Evolutionary conservation across 2,888 invertebrate species (phyloP), one percentile per base, ranked within the genome.

Genomic region (Phania funesta): DNA sequence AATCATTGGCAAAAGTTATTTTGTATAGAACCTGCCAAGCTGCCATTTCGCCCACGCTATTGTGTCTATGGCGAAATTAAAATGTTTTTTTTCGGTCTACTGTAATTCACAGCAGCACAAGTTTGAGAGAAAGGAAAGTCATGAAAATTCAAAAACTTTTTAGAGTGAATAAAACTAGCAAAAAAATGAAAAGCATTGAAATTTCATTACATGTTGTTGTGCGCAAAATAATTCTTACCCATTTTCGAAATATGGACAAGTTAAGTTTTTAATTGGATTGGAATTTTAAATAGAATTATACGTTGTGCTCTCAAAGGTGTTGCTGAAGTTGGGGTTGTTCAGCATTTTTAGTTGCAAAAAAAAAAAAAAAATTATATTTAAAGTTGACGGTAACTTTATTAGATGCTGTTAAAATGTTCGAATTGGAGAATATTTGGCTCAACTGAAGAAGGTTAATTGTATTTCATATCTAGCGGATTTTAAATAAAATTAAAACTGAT

Each of bases 211-310:
- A 50, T 50, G 24, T 50, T 44, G 41, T 44, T 24, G 18, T 18
- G 26, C 18, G 18, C 9, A 65, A 58, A 75, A 54, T 48, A 70
- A 52, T 62, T 70, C 32, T 58, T 58, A 70, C 70, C 35, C 16
- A 22, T 64, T 73, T 22, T 8, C 22, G 20, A 67, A 79, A 52
- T 73, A 60, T 67, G 73, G 46, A 35, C 46, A 80, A 80, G 68
- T 80, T 64, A 54, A 70, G 68, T 68, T 80, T 68, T 74, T 80
- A 80, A 80, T 75, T 80, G 68, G 80, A 80, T 80, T 74, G 68
- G 68, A 80, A 75, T 80, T 50, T 64, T 70, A 56, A 68, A 64
- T 68, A 38, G 16, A 68, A 80, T 70, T 80, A 48, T 50, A 50
- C 22, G 41, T 41, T 64, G 54, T 41, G 29, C 38, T 67, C 67